Evolutionary conservation across 2,888 invertebrate genomes (phyloP), one percentile per base, ranked within the genome.

Genomic region (Gandaritis pyraliata): DNA sequence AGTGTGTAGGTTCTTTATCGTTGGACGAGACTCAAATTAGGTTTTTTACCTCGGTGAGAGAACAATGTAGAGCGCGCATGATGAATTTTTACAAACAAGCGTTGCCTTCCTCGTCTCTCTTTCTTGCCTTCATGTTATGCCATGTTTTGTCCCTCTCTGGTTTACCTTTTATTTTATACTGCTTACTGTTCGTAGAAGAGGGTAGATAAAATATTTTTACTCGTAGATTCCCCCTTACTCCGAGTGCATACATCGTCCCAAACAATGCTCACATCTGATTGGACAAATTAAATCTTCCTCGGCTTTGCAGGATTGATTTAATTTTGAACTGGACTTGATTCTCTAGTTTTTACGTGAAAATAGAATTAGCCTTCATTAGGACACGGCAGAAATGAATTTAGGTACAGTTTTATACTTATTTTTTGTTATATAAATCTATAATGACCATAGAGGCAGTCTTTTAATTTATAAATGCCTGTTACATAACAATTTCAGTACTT

Each of bases 251-350:
- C 77, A 81, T 79, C 74, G 66, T 56, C n/a, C 69, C 75, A 70
- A 78, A 85, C 83, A 86, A 84, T 80, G 76, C 70, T 65, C 75
- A 81, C 80, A 83, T 83, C 76, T 74, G 72, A 76, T 75, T 72
- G 75, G 72, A 76, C 77, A 81, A 85, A 85, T 84, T 82, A 80
- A 84, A 81, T 80, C 76, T 76, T 67, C 65, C 65, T 65, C 30
- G 58, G 66, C 51, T 72, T 63, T 30, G 36, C 47, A 38, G 41
- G 51, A 64, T 54, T 64, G 45, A 64, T 65, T 67, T 46, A 46
- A 61, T 63, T 54, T 57, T 23, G 15, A 38, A 53, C 49, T 65
- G 43, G 57, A 46, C 58, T 59, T 48, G 48, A 43, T 58, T 36
- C 48, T 56, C 16, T 11, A 36, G 15, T 56, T 55, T 60, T 39